Percentiles rank a stretch among this genome's conserved stretches.
Conservation (phyloP, 2,113 vertebrate species). For the Potamarius usumacintae region DNA sequence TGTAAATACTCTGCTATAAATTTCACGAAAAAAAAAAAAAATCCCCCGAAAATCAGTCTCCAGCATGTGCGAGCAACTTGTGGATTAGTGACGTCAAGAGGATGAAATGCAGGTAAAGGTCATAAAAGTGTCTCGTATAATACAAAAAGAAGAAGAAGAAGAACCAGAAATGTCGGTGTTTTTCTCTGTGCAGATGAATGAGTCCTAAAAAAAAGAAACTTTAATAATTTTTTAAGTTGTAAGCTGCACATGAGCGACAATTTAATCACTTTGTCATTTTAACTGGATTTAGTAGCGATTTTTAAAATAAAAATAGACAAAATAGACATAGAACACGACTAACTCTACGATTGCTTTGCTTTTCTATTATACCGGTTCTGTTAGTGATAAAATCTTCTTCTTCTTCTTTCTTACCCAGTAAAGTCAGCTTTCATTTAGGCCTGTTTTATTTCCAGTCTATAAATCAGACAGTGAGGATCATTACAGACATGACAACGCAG, state of each 20-base stretch:
- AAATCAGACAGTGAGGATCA: not conserved
- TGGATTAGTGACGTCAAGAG: not conserved
- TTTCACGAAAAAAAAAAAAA: not conserved
- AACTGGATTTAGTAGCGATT: not conserved
- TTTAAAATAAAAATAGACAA: not conserved
- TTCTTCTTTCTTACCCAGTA: not conserved
- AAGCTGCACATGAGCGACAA: not conserved
- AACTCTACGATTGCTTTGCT: not conserved
- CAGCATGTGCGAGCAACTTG: constrained; percentile 26
- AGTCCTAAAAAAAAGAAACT: not conserved
- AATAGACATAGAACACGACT: not conserved
- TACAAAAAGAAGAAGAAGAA: not conserved
- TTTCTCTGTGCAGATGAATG: not conserved
- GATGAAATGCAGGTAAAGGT: constrained; percentile 25
- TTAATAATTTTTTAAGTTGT: not conserved
- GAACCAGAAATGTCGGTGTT: not conserved
- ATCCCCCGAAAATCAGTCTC: not conserved
- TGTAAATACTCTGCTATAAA: constrained; percentile 29
- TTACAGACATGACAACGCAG: not conserved
- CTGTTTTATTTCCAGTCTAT: not conserved
- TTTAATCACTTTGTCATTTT: not conserved
- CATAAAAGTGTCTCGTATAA: not conserved
- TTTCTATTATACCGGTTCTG: not conserved
- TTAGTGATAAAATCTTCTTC: not conserved
- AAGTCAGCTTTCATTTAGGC: constrained; percentile 1